These are phyloP conservation scores for Steatocranus sp. DNA, from an alignment of 2,797 vertebrate species.

Conservation along the genomic window DNA sequence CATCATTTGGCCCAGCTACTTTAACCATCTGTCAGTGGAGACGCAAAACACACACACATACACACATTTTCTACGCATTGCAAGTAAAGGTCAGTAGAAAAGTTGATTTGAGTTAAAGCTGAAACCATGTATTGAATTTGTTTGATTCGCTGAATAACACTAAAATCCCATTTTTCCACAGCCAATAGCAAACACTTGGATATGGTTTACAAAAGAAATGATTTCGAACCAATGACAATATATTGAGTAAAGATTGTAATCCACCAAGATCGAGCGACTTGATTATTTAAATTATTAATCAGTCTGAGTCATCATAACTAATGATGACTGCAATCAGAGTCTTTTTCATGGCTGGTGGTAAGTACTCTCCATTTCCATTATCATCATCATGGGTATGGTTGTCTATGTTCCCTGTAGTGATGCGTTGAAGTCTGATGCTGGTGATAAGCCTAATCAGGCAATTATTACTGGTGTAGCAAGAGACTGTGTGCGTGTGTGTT, in stretches of 20 bases:
- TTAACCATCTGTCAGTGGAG: constrained; percentile 39
- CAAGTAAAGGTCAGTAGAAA: neutral
- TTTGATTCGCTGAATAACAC: neutral
- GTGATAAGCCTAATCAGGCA: constrained; percentile 55
- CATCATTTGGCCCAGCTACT: constrained; percentile 49
- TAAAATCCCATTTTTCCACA: neutral
- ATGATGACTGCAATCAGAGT: constrained; percentile 62
- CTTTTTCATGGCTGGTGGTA: constrained; percentile 57
- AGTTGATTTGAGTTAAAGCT: neutral
- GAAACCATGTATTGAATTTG: neutral
- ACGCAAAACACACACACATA: neutral
- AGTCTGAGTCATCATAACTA: constrained; percentile 53
- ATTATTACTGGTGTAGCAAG: constrained; percentile 17
- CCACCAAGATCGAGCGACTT: constrained; percentile 24
- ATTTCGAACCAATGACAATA: neutral
- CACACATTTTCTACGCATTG: neutral
- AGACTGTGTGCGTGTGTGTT: neutral
- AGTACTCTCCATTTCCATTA: constrained; percentile 56
- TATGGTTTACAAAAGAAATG: neutral
- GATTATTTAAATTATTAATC: constrained; percentile 64
- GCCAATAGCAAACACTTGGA: neutral
- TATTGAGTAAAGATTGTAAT: neutral
- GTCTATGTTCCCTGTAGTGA: constrained; percentile 62
- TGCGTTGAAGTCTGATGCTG: constrained; percentile 35
- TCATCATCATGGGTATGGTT: constrained; percentile 48